A percentile compares a stretch with the other conserved stretches of the same genome.
Evolutionary conservation across 92 coral and sea anemone genomes (phyloP).

Genomic region (Epizoanthus illoricatus): DNA sequence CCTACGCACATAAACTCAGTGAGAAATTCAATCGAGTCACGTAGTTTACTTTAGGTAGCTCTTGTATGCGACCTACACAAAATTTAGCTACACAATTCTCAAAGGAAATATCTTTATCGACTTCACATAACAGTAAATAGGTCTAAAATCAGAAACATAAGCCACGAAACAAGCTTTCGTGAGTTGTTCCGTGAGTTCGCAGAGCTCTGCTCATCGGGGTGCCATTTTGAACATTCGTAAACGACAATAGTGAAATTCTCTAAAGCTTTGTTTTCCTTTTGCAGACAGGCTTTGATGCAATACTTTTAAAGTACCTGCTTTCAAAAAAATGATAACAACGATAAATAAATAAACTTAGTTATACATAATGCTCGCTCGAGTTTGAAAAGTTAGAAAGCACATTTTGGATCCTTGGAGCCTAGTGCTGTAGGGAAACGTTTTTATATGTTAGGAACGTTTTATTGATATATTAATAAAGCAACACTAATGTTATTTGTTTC

Average conservation of each 20-base stretch:
- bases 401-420: too few relatives aligned
- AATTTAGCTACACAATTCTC: background rate
- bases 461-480: too few relatives aligned
- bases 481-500: too few relatives aligned
- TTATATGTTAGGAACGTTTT: too few relatives aligned
- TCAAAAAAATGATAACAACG: background rate
- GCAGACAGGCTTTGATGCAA: conserved; percentile 3
- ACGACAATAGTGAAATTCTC: conserved; percentile 5
- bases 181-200: background rate
- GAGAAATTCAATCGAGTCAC: conserved; percentile 11
- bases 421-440: too few relatives aligned
- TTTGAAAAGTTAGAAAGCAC: too few relatives aligned
- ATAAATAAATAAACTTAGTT: background rate
- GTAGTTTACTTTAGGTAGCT: background rate
- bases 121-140: background rate
- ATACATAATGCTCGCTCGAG: background rate
- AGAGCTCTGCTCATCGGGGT: conserved; percentile 21
- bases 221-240: conserved; percentile 29
- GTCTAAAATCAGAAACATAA: background rate
- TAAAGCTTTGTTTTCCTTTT: conserved; percentile 10
- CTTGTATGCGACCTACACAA: conserved; percentile 1
- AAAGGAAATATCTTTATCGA: background rate
- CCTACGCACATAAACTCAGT: conserved; percentile 18
- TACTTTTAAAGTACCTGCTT: background rate
- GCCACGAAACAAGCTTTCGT: conserved; percentile 17